Evolutionary conservation across 1,140 invertebrate species (phyloP), one percentile per base, ranked within the genome.

Genomic region (Macrosteles quadrilineatus): DNA sequence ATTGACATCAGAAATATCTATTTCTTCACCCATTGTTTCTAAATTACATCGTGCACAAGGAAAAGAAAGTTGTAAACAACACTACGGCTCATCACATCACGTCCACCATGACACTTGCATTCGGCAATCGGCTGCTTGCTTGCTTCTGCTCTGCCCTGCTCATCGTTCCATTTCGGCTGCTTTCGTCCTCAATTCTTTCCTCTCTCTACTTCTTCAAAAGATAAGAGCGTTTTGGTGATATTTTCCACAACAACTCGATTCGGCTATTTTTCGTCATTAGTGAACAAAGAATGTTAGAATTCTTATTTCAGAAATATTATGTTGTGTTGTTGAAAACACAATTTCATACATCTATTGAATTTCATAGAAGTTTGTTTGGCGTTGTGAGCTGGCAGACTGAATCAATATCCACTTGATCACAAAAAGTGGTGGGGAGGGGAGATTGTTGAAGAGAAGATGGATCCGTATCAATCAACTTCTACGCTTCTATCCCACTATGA

Each of bases 21-120:
- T 76, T 29, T 78, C 73, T 53, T 78, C 77, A 62, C 80, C 78
- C 81, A 81, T 81, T 67, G 72, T 77, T 4, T 40, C 23, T 11
- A 23, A 4, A 27, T 59, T 27, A 59, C 40, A 30, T 40, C 55
- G 4, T 59, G 27, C 55, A 59, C 23, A 6, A 9, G 21, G 14
- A 29, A 19, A 50, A 25, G 55, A 59, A 59, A 27, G 55, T n/a
- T n/a, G n/a, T 27, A 59, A 59, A 59, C 55, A 59, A 4, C 12
- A 27, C 12, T 27, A 4, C n/a, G 21, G 23, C 55, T 12, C 23
- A 59, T 14, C 21, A 59, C 2, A 27, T 27, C 55, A 59, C 21
- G 55, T 59, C 55, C 55, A 27, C 55, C 55, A 59, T 59, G 55
- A 59, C 55, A 59, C 55, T 59, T 59, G 32, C 32, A 14, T 36